These are phyloP conservation scores for Hymenochirus boettgeri DNA, from an alignment of 2,113 vertebrate species.

Conservation along the genomic window DNA sequence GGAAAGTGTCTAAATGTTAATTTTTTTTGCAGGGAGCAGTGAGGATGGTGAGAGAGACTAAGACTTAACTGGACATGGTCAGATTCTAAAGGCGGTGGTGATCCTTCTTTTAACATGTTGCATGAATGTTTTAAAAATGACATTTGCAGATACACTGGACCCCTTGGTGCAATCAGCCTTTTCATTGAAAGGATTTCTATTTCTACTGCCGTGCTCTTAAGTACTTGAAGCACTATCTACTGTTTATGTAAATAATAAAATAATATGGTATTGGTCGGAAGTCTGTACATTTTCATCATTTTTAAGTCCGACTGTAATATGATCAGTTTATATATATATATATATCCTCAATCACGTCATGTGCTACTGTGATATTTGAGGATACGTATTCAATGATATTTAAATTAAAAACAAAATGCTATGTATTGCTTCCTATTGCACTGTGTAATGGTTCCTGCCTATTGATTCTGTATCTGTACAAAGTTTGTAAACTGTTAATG, in stretches of 20 bases:
- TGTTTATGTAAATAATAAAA: slow-evolving; percentile 44
- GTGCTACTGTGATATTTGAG: slow-evolving; percentile 49
- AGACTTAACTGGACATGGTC: neutral
- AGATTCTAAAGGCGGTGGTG: no score
- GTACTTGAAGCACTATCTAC: slow-evolving; percentile 47
- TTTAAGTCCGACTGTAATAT: slow-evolving; percentile 44
- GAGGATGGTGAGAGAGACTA: slow-evolving; percentile 95
- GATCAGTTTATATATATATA: slow-evolving; percentile 51
- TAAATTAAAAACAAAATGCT: slow-evolving; percentile 51
- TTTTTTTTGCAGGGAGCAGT: slow-evolving; percentile 77
- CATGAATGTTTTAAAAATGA: slow-evolving; percentile 43
- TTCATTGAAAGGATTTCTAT: slow-evolving; percentile 33
- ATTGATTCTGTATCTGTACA: slow-evolving; percentile 60
- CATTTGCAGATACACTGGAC: slow-evolving; percentile 48
- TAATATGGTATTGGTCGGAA: slow-evolving; percentile 21
- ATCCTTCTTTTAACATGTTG: slow-evolving; percentile 16
- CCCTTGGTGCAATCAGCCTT: slow-evolving; percentile 56
- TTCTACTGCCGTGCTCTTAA: slow-evolving; percentile 47
- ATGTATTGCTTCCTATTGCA: slow-evolving; percentile 63
- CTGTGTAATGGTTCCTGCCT: slow-evolving; percentile 60
- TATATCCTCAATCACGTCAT: slow-evolving; percentile 48
- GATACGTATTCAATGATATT: slow-evolving; percentile 62
- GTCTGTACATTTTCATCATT: no score
- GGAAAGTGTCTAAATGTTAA: neutral
- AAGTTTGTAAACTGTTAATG: slow-evolving; percentile 56